Percentiles rank a stretch among this genome's conserved stretches.
These are phyloP conservation scores for Stenodera caucasica DNA, from an alignment of 2,888 invertebrate species.

Conservation along the genomic window DNA sequence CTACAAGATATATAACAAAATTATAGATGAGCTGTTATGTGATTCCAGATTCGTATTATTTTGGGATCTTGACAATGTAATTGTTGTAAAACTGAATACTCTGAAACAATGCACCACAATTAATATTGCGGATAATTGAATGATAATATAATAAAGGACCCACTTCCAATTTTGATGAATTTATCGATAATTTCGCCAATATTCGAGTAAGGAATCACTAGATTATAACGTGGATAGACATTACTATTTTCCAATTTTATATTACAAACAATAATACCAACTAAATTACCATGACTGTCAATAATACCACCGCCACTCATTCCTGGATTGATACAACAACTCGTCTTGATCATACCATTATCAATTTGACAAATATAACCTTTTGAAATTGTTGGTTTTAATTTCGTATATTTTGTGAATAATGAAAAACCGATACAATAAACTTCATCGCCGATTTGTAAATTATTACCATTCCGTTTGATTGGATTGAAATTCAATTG, in stretches of 20 bases:
- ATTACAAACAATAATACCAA: conserved; percentile 65
- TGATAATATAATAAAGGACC: background rate
- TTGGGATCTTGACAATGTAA: background rate
- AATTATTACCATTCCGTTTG: conserved; percentile 5
- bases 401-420: conserved; percentile 55
- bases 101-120: background rate
- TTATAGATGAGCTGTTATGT: background rate
- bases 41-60: background rate
- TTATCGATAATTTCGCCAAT: conserved; percentile 20
- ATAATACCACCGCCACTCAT: conserved; percentile 67
- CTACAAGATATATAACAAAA: too few relatives aligned
- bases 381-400: conserved; percentile 59
- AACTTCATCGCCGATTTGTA: conserved; percentile 58
- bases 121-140: background rate
- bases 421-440: conserved; percentile 64
- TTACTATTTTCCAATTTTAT: conserved; percentile 54
- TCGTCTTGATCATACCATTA: conserved; percentile 63
- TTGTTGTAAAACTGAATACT: background rate
- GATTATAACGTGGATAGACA: conserved; percentile 63
- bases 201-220: conserved; percentile 60
- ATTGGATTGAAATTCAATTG: conserved; percentile 8
- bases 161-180: background rate
- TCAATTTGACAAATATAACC: conserved; percentile 62
- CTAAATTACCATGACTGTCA: conserved; percentile 56
- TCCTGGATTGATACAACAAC: conserved; percentile 66